Base-by-base conservation (phyloP, 2,888 invertebrate genomes). In the Mythimna vitellina region DNA sequence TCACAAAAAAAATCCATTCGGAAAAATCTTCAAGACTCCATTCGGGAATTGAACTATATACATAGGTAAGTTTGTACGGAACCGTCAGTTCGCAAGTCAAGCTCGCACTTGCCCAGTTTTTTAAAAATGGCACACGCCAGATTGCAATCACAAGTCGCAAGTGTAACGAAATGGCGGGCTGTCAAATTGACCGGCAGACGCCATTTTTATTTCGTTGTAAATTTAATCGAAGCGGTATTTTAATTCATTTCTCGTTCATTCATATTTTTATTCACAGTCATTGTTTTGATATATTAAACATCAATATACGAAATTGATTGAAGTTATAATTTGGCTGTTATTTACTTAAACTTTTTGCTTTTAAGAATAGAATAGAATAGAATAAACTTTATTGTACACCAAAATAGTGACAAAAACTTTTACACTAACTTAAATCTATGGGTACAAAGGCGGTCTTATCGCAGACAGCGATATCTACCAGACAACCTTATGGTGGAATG, bases 131-230 rank as follows among this genome's bases (percentile, higher is more conserved):
- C 77, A 77, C 79, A 75, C 69, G 38, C 58, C 68, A 76, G 80
- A 86, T 85, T 75, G 32, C 58, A 54, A 84, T 85, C 84, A 42
- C 71, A 67, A 75, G 68, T 66, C 71, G 62, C 69, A 57, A 56
- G 76, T 60, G 62, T 74, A 80, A 77, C 70, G 51, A 82, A 78
- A 76, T 78, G 73, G 80, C 70, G 74, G 58, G 70, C 84, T 84
- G 86, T 85, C 84, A 85, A 70, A 65, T 78, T 84, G 85, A 86
- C 81, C 82, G 64, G n/a, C 54, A 49, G 65, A 73, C 66, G 78
- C 76, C 82, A 85, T 86, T 73, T 81, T 77, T 66, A 65, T 81
- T 76, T 80, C 42, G 58, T 60, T 81, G 29, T 54, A 65, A 46
- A 66, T 53, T 53, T 56, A 53, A 65, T 81, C 32, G 53, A 42